phyloP scores from a whole-genome alignment of 1,140 invertebrate species.

The Musca domestica region DNA sequence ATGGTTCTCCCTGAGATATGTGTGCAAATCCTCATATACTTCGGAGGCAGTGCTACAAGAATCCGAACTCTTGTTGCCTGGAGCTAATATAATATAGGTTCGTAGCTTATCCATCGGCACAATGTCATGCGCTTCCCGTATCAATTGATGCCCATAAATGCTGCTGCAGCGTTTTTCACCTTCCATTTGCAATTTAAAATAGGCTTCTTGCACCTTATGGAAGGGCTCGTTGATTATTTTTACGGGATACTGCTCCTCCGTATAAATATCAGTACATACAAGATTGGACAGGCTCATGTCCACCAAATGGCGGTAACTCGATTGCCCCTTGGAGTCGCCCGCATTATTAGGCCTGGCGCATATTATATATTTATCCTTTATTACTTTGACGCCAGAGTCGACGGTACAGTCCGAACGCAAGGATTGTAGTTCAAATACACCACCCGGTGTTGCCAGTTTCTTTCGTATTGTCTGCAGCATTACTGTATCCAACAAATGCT shows the following conservation, averaged over 20 bases:
- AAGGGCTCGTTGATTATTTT: slow-evolving; percentile 48
- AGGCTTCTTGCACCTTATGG: slow-evolving; percentile 47
- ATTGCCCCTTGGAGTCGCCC: slow-evolving; percentile 45
- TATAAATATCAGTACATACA: slow-evolving; percentile 44
- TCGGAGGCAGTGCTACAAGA: slow-evolving; percentile 23
- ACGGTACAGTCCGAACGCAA: slow-evolving; percentile 27
- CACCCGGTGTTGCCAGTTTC: slow-evolving; percentile 41
- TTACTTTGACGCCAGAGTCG: slow-evolving; percentile 38
- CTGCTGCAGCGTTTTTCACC: slow-evolving; percentile 39
- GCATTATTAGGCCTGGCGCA: slow-evolving; percentile 43
- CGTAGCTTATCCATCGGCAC: slow-evolving; percentile 43
- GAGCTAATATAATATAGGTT: slow-evolving; percentile 44
- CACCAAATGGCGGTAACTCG: slow-evolving; percentile 49
- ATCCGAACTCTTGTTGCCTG: neutral
- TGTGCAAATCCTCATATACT: slow-evolving; percentile 78
- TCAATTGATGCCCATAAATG: slow-evolving; percentile 44
- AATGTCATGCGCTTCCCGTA: slow-evolving; percentile 43
- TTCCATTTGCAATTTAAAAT: slow-evolving; percentile 43
- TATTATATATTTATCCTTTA: slow-evolving; percentile 48
- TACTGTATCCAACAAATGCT: slow-evolving; percentile 36
- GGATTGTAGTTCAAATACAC: slow-evolving; percentile 36
- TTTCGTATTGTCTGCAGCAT: slow-evolving; percentile 42
- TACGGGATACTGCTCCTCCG: slow-evolving; percentile 42
- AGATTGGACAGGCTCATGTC: slow-evolving; percentile 47
- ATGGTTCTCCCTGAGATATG: slow-evolving; percentile 82